Conservation (phyloP, 2,113 vertebrate species). For the Corythornis vintsioides region DNA sequence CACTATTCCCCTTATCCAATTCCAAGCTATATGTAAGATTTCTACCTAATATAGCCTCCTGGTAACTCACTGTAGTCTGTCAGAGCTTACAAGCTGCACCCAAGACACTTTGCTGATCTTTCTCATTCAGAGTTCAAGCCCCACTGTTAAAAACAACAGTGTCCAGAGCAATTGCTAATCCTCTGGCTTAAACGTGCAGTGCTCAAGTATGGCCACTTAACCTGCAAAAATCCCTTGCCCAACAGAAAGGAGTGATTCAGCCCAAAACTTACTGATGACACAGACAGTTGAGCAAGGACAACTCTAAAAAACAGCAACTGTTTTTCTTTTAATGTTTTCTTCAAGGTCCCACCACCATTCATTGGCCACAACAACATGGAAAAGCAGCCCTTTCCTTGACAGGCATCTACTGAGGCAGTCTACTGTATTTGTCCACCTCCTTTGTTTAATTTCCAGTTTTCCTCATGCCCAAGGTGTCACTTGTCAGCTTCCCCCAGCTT, state of each 20-base stretch:
- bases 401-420: background rate
- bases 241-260: background rate
- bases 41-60: conserved; percentile 60
- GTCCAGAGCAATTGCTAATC: conserved; percentile 70
- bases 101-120: conserved; percentile 58
- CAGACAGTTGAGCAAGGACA: background rate
- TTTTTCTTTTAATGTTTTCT: background rate
- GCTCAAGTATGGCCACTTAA: conserved; percentile 25
- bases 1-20: conserved; percentile 32
- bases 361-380: accelerated
- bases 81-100: conserved; percentile 62
- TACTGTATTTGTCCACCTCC: background rate
- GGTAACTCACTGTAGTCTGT: conserved; percentile 36
- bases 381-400: background rate
- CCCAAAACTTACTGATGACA: background rate
- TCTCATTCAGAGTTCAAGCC: conserved; percentile 52
- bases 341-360: background rate
- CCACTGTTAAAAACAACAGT: conserved; percentile 60
- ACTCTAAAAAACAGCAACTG: background rate
- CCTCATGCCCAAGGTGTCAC: background rate
- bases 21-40: conserved; percentile 39
- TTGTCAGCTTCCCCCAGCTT: background rate
- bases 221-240: conserved; percentile 32
- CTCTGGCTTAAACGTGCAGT: conserved; percentile 50
- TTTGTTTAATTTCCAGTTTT: background rate